Evolutionary conservation across 2,113 vertebrate species (phyloP).

Genomic region (Melanocharis versteri): DNA sequence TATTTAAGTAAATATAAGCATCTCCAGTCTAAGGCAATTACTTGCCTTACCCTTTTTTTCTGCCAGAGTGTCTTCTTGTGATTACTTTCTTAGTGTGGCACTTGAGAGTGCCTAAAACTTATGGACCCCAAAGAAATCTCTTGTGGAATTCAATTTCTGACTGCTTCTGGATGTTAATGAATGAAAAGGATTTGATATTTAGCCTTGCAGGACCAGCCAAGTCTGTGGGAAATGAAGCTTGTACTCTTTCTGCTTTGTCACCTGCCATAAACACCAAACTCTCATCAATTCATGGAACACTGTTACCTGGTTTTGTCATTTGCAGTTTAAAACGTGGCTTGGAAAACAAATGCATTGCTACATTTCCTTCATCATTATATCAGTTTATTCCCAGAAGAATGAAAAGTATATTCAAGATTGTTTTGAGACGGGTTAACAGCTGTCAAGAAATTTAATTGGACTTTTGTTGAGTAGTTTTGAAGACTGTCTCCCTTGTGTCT

Average conservation of each 20-base stretch:
- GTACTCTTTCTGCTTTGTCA: background rate
- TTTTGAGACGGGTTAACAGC: constrained; percentile 25
- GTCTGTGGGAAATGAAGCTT: background rate
- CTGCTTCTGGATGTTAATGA: background rate
- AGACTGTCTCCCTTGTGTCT: background rate
- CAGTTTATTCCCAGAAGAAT: constrained; percentile 3
- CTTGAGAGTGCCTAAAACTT: background rate
- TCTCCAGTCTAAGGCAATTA: background rate
- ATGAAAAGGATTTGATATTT: background rate
- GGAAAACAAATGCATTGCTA: background rate
- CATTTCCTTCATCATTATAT: background rate
- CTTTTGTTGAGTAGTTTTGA: constrained; percentile 3
- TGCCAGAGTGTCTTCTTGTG: background rate
- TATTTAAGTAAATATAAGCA: background rate
- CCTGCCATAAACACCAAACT: background rate
- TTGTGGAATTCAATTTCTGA: background rate
- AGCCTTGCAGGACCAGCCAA: background rate
- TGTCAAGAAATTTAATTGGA: constrained; percentile 29
- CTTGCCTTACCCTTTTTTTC: background rate
- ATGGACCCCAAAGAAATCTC: background rate
- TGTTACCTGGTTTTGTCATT: background rate
- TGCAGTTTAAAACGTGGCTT: background rate
- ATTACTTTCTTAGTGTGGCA: background rate
- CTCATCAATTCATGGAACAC: background rate
- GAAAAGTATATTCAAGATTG: background rate